A percentile compares a stretch with the other conserved stretches of the same genome.
Conservation (phyloP, 2,113 vertebrate genomes). For the Oenanthe melanoleuca region DNA sequence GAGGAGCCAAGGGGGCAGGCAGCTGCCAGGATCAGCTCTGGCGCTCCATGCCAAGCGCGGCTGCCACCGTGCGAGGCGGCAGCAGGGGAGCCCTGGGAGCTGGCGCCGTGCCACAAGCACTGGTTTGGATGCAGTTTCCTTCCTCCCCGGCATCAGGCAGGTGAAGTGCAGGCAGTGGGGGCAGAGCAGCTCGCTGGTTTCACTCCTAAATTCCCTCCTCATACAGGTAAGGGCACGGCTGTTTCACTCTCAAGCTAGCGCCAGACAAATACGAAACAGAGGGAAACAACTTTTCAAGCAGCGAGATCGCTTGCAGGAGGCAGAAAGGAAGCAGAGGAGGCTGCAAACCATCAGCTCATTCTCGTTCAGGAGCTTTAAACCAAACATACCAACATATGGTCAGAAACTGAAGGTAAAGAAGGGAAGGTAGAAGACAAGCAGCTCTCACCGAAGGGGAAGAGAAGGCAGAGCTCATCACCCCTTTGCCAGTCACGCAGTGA, state of each 20-base stretch:
- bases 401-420: neutral
- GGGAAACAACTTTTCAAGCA: neutral
- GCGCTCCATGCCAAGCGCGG: neutral
- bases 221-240: rapidly evolving
- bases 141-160: neutral
- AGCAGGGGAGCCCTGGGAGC: neutral
- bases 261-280: neutral
- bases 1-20: neutral
- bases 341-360: neutral
- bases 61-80: neutral
- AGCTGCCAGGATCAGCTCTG: neutral
- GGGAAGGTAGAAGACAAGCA: neutral
- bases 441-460: neutral
- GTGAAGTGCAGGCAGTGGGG: neutral
- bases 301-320: neutral
- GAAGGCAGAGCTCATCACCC: neutral
- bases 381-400: rapidly evolving
- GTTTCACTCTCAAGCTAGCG: rapidly evolving
- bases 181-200: neutral
- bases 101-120: neutral
- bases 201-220: neutral
- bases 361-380: neutral
- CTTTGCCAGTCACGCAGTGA: rapidly evolving
- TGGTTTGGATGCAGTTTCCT: neutral
- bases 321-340: neutral